A percentile compares a stretch with the other conserved stretches of the same genome.
phyloP scores from a whole-genome alignment of 2,113 vertebrate species.

The Lontra canadensis region DNA sequence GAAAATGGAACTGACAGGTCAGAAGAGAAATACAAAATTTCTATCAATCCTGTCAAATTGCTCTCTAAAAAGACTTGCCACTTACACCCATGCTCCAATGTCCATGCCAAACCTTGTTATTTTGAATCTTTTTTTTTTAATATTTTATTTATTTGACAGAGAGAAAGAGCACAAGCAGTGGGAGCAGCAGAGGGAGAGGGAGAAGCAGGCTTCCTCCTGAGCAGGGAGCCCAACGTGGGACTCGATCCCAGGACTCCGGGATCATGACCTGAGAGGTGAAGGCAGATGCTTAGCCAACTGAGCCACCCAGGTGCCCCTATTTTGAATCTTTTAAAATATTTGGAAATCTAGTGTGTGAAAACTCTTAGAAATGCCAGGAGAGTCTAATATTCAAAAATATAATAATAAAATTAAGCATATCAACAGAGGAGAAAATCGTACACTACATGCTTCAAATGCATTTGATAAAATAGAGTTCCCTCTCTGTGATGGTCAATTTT shows the following conservation, averaged over 20 bases:
- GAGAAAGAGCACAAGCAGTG: too few species aligned
- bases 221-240: fast-evolving
- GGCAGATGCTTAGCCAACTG: background rate
- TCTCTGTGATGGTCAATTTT: background rate
- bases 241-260: background rate
- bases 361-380: background rate
- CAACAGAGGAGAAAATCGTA: background rate
- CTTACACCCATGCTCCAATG: background rate
- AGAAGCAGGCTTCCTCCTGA: background rate
- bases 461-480: background rate
- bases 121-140: background rate
- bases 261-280: background rate
- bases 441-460: background rate
- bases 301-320: background rate
- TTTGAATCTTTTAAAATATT: background rate
- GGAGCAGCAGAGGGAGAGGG: too few species aligned
- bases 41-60: background rate
- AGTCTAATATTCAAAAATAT: background rate
- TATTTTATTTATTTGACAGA: too few species aligned
- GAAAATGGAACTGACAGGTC: background rate
- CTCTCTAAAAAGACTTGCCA: background rate
- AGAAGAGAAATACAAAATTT: background rate
- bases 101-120: background rate
- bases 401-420: background rate
- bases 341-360: background rate